Percentiles rank a stretch among this genome's conserved stretches.
These are phyloP conservation scores for Euura lappo DNA, from an alignment of 1,140 invertebrate genomes.

Conservation along the genomic window DNA sequence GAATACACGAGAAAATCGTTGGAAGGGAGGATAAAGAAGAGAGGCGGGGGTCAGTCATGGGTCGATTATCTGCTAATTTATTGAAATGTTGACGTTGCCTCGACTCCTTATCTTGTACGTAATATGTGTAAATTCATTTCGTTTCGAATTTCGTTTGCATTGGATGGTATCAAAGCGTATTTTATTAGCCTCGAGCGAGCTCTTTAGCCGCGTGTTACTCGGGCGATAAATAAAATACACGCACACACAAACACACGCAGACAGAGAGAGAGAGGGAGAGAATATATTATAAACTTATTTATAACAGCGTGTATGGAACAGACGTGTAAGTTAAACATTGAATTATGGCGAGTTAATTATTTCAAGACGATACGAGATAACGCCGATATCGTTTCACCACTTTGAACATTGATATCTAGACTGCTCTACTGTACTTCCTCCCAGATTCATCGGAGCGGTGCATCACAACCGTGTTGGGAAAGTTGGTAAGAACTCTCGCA, in stretches of 20 bases:
- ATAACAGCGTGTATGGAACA: background rate
- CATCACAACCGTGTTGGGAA: too few relatives aligned
- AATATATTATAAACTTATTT: background rate
- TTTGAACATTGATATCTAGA: too few relatives aligned
- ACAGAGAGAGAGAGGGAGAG: background rate
- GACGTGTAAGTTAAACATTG: background rate
- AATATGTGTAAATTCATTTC: constrained; percentile 6
- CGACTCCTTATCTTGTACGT: constrained; percentile 17
- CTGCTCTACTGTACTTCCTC: too few relatives aligned
- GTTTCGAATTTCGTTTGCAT: background rate
- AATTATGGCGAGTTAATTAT: constrained; percentile 31
- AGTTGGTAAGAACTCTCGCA: too few relatives aligned
- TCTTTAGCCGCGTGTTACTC: too few relatives aligned
- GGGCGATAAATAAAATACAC: too few relatives aligned
- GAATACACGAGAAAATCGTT: constrained; percentile 21
- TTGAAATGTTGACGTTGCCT: constrained; percentile 60
- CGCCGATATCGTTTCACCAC: background rate
- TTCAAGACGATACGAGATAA: constrained; percentile 15
- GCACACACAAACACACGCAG: background rate
- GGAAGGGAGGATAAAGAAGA: background rate
- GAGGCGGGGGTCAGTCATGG: constrained; percentile 42
- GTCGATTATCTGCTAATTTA: constrained; percentile 60
- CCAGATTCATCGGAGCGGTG: too few relatives aligned
- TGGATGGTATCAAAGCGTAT: too few relatives aligned
- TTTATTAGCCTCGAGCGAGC: too few relatives aligned